phyloP scores from a whole-genome alignment of 2,113 vertebrate species.

The Pontoporia blainvillei region DNA sequence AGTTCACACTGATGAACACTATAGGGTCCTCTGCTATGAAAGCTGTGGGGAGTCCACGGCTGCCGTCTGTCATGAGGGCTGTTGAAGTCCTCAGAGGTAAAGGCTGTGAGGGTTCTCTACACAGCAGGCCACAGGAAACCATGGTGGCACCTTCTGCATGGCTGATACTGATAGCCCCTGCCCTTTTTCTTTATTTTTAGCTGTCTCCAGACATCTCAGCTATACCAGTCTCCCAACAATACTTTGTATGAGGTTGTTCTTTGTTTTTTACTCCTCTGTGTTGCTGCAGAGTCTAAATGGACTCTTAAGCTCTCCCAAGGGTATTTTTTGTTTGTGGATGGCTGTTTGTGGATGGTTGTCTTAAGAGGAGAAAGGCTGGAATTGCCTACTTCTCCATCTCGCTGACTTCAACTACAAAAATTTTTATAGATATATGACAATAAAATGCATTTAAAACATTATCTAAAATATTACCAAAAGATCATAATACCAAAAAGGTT shows the following conservation, averaged over 20 bases:
- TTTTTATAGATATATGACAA: not conserved
- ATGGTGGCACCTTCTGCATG: accelerated
- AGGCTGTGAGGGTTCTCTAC: not conserved
- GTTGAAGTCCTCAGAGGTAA: not conserved
- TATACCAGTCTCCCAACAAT: not conserved
- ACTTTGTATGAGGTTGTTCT: not conserved
- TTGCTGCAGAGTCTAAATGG: not conserved
- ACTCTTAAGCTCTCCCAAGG: not conserved
- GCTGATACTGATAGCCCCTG: not conserved
- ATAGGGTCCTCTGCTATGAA: not conserved
- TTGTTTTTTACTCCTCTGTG: not conserved
- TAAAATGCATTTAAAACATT: not conserved
- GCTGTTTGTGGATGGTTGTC: not conserved
- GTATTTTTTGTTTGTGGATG: not conserved
- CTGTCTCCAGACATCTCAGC: not conserved
- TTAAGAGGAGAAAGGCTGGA: not conserved
- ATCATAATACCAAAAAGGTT: not conserved
- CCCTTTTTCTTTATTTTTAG: not conserved
- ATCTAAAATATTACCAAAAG: not conserved
- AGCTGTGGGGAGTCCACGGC: too few species aligned
- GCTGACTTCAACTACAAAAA: not conserved
- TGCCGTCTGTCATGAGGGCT: not conserved
- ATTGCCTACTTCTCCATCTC: not conserved
- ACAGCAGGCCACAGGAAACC: not conserved
- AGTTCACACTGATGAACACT: not conserved